phyloP scores from a whole-genome alignment of 1,140 invertebrate genomes.

The Diabrotica undecimpunctata region DNA sequence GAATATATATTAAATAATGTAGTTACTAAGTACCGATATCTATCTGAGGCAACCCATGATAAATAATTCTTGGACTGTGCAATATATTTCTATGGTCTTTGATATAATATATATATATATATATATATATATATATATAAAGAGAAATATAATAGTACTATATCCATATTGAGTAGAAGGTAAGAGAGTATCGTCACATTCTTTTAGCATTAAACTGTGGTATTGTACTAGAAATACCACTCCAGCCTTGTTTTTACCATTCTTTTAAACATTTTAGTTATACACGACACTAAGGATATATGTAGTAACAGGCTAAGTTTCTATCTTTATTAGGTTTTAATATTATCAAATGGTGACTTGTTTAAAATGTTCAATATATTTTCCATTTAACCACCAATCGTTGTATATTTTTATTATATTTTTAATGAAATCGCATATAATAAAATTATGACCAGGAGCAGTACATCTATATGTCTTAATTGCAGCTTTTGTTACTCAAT shows the following conservation, averaged over 20 bases:
- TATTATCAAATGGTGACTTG: too few species aligned
- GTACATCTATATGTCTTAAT: neutral
- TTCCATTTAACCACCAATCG: too few species aligned
- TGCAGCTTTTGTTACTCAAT: neutral
- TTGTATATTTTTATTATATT: too few species aligned
- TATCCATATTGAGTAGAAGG: neutral
- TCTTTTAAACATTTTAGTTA: neutral
- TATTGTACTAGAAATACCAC: neutral
- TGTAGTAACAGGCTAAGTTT: neutral
- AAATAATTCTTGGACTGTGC: neutral
- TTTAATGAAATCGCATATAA: neutral
- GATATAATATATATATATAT: neutral
- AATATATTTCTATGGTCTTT: neutral
- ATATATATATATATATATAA: too few species aligned
- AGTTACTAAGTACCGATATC: neutral
- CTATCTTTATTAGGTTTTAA: too few species aligned
- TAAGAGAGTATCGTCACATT: too few species aligned
- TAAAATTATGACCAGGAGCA: neutral
- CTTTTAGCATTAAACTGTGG: too few species aligned
- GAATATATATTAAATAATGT: neutral
- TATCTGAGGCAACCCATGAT: neutral
- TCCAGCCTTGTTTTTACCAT: neutral
- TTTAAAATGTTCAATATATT: too few species aligned
- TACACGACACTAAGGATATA: neutral
- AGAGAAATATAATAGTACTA: neutral